phyloP scores from a whole-genome alignment of 2,113 vertebrate genomes.

The Bombycilla garrulus region DNA sequence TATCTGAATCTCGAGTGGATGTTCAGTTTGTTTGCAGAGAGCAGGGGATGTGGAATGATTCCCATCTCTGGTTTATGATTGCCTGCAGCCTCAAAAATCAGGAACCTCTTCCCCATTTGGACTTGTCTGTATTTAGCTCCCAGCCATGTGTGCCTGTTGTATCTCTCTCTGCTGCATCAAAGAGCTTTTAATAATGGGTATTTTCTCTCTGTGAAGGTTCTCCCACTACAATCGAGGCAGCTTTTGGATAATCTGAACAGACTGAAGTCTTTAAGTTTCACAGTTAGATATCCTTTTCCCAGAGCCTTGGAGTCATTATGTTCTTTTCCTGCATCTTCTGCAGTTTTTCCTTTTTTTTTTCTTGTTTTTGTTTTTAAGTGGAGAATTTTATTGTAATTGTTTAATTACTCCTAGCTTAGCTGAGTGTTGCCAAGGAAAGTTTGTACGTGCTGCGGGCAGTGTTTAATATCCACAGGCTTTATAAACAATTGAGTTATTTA shows the following conservation, averaged over 20 bases:
- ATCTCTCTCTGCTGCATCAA: constrained; percentile 6
- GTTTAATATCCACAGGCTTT: neutral
- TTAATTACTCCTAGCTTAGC: neutral
- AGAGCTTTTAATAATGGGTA: constrained; percentile 28
- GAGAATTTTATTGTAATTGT: neutral
- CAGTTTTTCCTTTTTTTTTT: neutral
- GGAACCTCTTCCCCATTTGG: neutral
- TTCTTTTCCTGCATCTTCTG: neutral
- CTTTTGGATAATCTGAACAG: constrained; percentile 33
- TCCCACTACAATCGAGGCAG: constrained; percentile 24
- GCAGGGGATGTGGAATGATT: neutral
- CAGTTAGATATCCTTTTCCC: neutral
- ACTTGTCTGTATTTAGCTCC: constrained; percentile 15
- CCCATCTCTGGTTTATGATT: neutral
- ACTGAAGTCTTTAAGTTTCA: constrained; percentile 26
- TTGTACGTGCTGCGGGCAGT: neutral
- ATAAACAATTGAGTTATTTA: neutral
- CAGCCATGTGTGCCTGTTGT: constrained; percentile 23
- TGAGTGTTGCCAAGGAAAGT: neutral
- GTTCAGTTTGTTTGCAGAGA: neutral
- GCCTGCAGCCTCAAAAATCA: neutral
- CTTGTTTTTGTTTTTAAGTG: neutral
- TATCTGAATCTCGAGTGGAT: neutral
- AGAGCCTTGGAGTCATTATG: neutral
- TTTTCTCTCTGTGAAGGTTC: constrained; percentile 40